These are phyloP conservation scores for Cossypha dichroa DNA, from an alignment of 2,797 vertebrate genomes.

Conservation along the genomic window DNA sequence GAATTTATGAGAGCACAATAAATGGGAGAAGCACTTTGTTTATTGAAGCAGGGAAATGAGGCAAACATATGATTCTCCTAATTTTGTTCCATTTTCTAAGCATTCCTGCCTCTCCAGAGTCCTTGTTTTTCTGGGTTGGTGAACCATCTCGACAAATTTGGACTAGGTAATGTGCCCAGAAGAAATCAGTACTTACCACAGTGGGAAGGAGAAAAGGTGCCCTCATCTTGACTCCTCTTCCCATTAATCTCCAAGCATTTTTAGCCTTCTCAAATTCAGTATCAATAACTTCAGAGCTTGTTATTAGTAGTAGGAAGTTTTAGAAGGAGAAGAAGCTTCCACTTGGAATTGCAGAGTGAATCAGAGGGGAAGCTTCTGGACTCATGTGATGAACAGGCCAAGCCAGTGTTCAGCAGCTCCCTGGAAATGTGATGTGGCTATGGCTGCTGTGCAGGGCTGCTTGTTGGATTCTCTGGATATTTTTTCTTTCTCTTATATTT, in stretches of 20 bases:
- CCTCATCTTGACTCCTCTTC: not conserved
- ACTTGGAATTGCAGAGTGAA: not conserved
- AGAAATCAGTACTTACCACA: not conserved
- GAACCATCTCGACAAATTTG: not conserved
- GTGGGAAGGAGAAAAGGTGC: not conserved
- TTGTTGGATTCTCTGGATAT: too few relatives aligned
- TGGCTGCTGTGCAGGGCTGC: not conserved
- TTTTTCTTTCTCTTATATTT: too few relatives aligned
- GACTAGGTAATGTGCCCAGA: not conserved
- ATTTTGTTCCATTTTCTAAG: not conserved
- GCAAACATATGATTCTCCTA: not conserved
- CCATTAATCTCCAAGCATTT: not conserved
- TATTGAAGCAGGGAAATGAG: not conserved
- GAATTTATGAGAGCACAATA: not conserved
- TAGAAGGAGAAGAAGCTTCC: not conserved
- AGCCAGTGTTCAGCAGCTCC: not conserved
- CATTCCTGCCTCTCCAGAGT: not conserved
- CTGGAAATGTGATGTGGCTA: not conserved
- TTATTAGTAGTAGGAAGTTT: not conserved
- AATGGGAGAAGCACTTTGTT: not conserved
- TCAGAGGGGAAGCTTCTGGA: not conserved
- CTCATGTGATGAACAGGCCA: not conserved
- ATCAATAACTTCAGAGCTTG: not conserved
- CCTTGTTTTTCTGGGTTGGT: not conserved
- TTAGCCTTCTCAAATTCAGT: not conserved